Conservation (phyloP, 2,113 vertebrate genomes). For the Microtus pennsylvanicus region DNA sequence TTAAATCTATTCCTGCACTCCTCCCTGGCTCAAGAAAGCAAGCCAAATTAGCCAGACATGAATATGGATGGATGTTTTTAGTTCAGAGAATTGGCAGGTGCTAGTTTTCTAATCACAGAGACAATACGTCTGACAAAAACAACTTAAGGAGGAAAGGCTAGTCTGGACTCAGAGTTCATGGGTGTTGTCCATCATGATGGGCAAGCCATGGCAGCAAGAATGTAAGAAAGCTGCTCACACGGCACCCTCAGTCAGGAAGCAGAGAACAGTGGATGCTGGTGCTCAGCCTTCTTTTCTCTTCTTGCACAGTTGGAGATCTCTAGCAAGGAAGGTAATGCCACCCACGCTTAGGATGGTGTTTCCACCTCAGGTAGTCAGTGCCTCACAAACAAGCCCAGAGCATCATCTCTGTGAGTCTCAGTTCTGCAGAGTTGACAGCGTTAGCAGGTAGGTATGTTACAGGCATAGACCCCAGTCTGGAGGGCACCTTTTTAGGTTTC, state of each 20-base stretch:
- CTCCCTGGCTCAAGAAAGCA: neutral
- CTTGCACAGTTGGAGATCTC: neutral
- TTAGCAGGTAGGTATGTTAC: neutral
- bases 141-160: no score
- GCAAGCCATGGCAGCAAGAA: no score
- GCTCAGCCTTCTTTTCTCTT: neutral
- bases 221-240: fast-evolving
- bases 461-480: no score
- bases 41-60: no score
- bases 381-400: neutral
- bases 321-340: no score
- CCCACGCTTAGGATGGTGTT: neutral
- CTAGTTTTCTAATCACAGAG: neutral
- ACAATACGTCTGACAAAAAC: neutral
- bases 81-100: neutral
- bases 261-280: neutral
- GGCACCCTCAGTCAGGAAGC: neutral
- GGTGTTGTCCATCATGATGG: neutral
- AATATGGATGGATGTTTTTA: neutral
- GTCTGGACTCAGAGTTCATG: neutral
- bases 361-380: neutral
- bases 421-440: no score
- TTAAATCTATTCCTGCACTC: neutral
- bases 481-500: neutral
- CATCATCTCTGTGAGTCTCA: neutral